Evolutionary conservation across 2,888 invertebrate genomes (phyloP).

Genomic region (Cheilosia impressa): DNA sequence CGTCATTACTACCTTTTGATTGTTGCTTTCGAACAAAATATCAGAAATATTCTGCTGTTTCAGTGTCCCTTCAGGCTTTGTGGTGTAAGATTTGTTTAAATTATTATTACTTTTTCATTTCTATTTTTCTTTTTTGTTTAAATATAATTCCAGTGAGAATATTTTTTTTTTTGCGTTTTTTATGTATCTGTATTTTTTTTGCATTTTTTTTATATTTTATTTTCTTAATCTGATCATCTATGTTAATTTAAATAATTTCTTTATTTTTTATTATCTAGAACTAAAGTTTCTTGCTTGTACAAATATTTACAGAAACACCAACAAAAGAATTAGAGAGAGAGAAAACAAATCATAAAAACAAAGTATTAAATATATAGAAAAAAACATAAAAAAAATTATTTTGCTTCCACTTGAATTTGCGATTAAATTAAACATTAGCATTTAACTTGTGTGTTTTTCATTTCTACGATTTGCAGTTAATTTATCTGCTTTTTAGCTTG

Average conservation of each 20-base stretch:
- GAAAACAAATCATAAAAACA: slow-evolving; percentile 33
- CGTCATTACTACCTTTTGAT: neutral
- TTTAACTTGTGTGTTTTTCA: slow-evolving; percentile 41
- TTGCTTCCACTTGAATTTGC: slow-evolving; percentile 42
- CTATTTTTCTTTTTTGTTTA: slow-evolving; percentile 50
- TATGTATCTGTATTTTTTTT: slow-evolving; percentile 35
- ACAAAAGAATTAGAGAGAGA: slow-evolving; percentile 59
- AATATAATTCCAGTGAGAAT: slow-evolving; percentile 56
- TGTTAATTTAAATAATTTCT: slow-evolving; percentile 54
- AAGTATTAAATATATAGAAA: slow-evolving; percentile 19
- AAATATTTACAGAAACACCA: slow-evolving; percentile 82
- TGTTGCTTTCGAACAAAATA: too few species aligned
- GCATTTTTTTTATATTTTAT: slow-evolving; percentile 11
- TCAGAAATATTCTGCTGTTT: neutral
- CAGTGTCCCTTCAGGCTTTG: slow-evolving; percentile 23
- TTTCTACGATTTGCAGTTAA: slow-evolving; percentile 75
- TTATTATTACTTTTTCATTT: slow-evolving; percentile 28
- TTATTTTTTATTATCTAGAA: slow-evolving; percentile 47
- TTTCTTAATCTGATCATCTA: slow-evolving; percentile 41
- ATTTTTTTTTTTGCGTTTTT: slow-evolving; percentile 2
- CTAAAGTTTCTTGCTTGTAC: slow-evolving; percentile 76
- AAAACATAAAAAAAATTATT: slow-evolving; percentile 17
- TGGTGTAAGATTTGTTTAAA: slow-evolving; percentile 8
- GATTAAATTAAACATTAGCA: slow-evolving; percentile 54
- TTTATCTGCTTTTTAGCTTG: slow-evolving; percentile 83